Conservation (phyloP, 2,797 vertebrate species). For the Meda fulgida region DNA sequence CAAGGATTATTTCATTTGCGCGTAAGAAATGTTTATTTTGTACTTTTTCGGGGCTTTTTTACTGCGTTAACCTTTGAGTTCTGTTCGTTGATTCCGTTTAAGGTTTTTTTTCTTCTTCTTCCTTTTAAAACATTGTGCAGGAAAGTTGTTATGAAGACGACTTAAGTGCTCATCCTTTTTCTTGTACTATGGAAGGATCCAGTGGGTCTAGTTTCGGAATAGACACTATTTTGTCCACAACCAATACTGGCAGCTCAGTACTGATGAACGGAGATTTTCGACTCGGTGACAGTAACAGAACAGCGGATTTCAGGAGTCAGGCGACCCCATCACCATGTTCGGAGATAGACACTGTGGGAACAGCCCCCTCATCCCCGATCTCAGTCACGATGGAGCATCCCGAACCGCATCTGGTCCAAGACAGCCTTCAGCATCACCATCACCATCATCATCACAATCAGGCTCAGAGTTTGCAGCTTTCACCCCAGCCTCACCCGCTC, state of each 20-base stretch:
- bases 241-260: constrained; percentile 86
- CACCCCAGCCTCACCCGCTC: constrained; percentile 79
- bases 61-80: constrained; percentile 20
- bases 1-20: constrained; percentile 69
- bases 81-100: constrained; percentile 18
- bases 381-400: constrained; percentile 92
- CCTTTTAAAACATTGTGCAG: constrained; percentile 52
- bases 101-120: constrained; percentile 4
- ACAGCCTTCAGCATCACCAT: constrained; percentile 85
- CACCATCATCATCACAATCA: constrained; percentile 79
- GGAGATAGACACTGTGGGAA: constrained; percentile 96
- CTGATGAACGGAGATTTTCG: constrained; percentile 95
- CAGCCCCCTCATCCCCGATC: constrained; percentile 93
- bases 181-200: constrained; percentile 91
- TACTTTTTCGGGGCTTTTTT: constrained; percentile 18
- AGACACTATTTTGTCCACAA: constrained; percentile 94
- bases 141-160: constrained; percentile 83
- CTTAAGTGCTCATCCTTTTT: constrained; percentile 68
- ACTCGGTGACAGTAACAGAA: constrained; percentile 82
- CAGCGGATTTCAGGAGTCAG: constrained; percentile 91
- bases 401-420: constrained; percentile 86
- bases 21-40: constrained; percentile 47
- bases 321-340: constrained; percentile 93
- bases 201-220: constrained; percentile 98
- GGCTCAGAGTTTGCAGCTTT: constrained; percentile 77